Base-by-base conservation (phyloP, 1,140 invertebrate genomes). In the Odontomachus brunneus region DNA sequence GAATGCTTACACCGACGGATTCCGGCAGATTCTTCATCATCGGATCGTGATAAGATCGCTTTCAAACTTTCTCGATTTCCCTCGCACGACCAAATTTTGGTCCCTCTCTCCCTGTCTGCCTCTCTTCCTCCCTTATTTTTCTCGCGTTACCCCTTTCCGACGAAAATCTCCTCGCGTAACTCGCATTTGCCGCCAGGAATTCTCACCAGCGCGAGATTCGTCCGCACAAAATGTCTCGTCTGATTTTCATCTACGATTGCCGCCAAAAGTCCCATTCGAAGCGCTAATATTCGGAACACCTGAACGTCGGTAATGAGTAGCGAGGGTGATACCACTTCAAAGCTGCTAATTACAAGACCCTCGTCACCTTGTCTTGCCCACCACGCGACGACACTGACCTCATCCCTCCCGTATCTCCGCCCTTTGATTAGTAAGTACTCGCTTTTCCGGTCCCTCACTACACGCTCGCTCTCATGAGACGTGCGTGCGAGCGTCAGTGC, bases 311-410 rank as follows among this genome's bases (percentile, higher is more conserved):
- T 88, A 88, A 88, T 80, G 87, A 88, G 87, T 85, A 88, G 83
- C 73, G 71, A 60, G 55, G 15, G 29, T 53, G 82, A 71, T 67
- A 83, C 78, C 73, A 83, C 86, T 88, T 88, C 87, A 88, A 88
- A 88, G 87, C 87, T 83, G 73, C 80, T 88, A 85, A 88, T 88
- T 88, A 88, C 66, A 78, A 59, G 17, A 88, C 86, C 87, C 87
- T 88, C 81, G 87, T 89, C 87, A 92, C 92, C 91, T 91, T 90
- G 84, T 65, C 82, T 86, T 84, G 78, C 57, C 84, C 84, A 85
- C 71, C 75, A 26, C 29, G 15, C 15, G 33, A 48, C 5, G 29
- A 29, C 26, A 49, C 63, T 84, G 76, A 84, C 67, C 66, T 81
- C 76, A 81, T 80, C 72, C 66, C 83, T 44, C 29, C 29, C 51